Conservation (phyloP, 2,888 invertebrate genomes). For the Aleiodes leptofemur region DNA sequence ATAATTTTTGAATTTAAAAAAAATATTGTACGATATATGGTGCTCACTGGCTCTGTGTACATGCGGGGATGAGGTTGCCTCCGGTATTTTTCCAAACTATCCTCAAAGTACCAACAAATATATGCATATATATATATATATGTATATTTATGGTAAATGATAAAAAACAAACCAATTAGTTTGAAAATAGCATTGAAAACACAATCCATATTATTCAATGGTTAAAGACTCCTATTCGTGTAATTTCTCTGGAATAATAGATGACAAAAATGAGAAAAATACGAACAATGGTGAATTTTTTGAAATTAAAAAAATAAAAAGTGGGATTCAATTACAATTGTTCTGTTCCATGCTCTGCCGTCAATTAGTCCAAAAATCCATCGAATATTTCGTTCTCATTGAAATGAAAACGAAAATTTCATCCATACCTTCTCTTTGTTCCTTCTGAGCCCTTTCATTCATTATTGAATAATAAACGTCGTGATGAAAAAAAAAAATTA, state of each 20-base stretch:
- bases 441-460: background rate
- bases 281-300: too few species aligned
- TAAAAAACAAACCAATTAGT: background rate
- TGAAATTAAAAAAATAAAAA: too few species aligned
- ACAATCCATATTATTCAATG: constrained; percentile 21
- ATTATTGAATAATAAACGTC: background rate
- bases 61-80: constrained; percentile 68
- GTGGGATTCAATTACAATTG: too few species aligned
- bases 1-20: constrained; percentile 16
- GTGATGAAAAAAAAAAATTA: background rate
- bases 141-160: background rate
- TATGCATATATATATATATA: background rate
- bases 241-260: too few species aligned
- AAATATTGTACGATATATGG: constrained; percentile 61
- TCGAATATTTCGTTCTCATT: too few species aligned
- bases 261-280: too few species aligned
- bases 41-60: constrained; percentile 70
- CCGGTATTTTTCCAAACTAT: constrained; percentile 2
- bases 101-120: background rate
- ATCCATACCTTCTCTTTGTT: background rate
- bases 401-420: too few species aligned
- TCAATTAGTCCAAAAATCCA: too few species aligned
- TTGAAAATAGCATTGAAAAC: background rate
- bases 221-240: background rate
- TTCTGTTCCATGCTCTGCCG: too few species aligned